Percentiles rank a stretch among this genome's conserved stretches.
These are phyloP conservation scores for Coleophora deauratella DNA, from an alignment of 2,888 invertebrate genomes.

Conservation along the genomic window DNA sequence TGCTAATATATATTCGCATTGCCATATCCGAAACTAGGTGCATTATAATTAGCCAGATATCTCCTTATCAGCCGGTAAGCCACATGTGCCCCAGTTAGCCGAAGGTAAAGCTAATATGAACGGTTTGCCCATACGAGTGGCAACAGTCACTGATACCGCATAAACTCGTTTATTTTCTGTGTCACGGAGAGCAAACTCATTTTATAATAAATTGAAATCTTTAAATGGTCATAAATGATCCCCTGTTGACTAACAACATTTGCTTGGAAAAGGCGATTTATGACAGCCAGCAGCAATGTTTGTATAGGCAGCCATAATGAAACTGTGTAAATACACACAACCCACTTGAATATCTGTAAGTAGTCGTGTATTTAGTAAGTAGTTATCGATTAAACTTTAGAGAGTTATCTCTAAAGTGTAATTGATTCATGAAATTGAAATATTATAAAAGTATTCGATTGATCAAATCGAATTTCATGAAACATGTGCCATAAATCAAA, in stretches of 20 bases:
- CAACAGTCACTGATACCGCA: slow-evolving; percentile 27
- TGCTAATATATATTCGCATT: background rate
- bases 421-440: too few species aligned
- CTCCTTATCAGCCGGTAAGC: slow-evolving; percentile 17
- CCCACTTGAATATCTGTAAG: too few species aligned
- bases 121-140: background rate
- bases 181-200: slow-evolving; percentile 56
- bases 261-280: background rate
- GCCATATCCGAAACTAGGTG: background rate
- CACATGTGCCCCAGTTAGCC: slow-evolving; percentile 41
- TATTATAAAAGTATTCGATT: too few species aligned
- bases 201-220: slow-evolving; percentile 23
- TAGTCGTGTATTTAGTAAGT: too few species aligned
- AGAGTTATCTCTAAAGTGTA: too few species aligned
- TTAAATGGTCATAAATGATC: slow-evolving; percentile 16
- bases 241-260: slow-evolving; percentile 7
- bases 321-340: too few species aligned
- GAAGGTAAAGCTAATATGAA: slow-evolving; percentile 14
- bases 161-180: slow-evolving; percentile 55
- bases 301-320: too few species aligned
- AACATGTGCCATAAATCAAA: too few species aligned
- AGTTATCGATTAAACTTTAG: too few species aligned
- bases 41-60: background rate
- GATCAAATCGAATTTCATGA: too few species aligned
- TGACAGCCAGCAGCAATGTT: too few species aligned